Percentiles rank a stretch among this genome's conserved stretches.
Evolutionary conservation across 2,113 vertebrate genomes (phyloP).

Genomic region (Xenus cinereus): DNA sequence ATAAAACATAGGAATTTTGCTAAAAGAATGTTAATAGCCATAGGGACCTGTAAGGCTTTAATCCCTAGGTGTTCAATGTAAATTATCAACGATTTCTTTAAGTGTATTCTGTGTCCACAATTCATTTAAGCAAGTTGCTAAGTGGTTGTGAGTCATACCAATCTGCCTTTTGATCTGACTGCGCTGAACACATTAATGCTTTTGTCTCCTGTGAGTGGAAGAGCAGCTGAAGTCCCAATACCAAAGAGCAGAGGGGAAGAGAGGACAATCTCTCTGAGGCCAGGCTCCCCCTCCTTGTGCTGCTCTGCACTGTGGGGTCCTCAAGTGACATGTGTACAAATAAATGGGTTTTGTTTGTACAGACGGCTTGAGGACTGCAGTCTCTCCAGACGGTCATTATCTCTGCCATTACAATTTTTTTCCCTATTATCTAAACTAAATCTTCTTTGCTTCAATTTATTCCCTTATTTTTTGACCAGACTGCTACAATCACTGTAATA

Average conservation of each 20-base stretch:
- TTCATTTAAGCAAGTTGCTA: background rate
- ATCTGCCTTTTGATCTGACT: background rate
- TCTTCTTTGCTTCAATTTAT: background rate
- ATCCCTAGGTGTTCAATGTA: background rate
- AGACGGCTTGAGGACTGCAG: background rate
- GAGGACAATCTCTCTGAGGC: background rate
- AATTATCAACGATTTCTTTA: background rate
- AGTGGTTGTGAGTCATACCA: background rate
- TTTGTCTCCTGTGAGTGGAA: background rate
- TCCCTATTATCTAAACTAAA: background rate
- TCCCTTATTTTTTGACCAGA: background rate
- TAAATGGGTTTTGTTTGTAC: background rate
- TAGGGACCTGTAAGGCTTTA: background rate
- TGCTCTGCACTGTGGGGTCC: background rate
- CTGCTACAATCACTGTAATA: background rate
- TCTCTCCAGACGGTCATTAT: background rate
- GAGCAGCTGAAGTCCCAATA: background rate
- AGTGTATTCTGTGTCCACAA: background rate
- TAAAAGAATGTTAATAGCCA: background rate
- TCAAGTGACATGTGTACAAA: background rate
- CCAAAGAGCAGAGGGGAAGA: background rate
- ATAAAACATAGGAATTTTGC: background rate
- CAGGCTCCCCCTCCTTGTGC: background rate
- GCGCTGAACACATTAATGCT: background rate
- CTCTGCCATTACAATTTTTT: background rate